These are phyloP conservation scores for Drosophila anomelani DNA, from an alignment of 2,888 invertebrate genomes.

Conservation along the genomic window DNA sequence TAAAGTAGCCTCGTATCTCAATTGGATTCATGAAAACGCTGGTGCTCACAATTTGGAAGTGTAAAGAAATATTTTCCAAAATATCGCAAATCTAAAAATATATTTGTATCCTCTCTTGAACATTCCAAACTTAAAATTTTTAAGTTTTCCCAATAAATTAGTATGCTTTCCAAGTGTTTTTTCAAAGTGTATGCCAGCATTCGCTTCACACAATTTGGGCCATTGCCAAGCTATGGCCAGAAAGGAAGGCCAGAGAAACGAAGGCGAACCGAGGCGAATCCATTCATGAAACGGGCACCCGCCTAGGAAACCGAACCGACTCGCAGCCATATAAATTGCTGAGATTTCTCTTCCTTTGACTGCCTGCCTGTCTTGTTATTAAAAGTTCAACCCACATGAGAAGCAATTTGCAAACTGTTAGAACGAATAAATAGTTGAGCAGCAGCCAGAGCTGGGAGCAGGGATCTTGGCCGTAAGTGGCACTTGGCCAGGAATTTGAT, in stretches of 20 bases:
- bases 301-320: slow-evolving; percentile 41
- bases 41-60: not conserved
- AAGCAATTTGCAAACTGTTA: slow-evolving; percentile 73
- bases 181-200: slow-evolving; percentile 2
- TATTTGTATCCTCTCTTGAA: not conserved
- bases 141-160: not conserved
- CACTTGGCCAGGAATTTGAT: slow-evolving; percentile 50
- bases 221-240: slow-evolving; percentile 41
- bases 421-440: slow-evolving; percentile 49
- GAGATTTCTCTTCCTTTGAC: slow-evolving; percentile 60
- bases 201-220: slow-evolving; percentile 56
- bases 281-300: slow-evolving; percentile 68
- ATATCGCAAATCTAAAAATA: not conserved
- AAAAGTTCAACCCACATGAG: slow-evolving; percentile 70
- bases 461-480: slow-evolving; percentile 31
- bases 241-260: slow-evolving; percentile 16
- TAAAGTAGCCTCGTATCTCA: slow-evolving; percentile 14
- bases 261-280: slow-evolving; percentile 25
- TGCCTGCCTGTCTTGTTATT: slow-evolving; percentile 70
- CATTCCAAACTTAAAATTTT: not conserved
- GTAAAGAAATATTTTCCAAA: not conserved
- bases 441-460: slow-evolving; percentile 17
- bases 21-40: slow-evolving; percentile 18
- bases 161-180: not conserved
- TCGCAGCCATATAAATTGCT: slow-evolving; percentile 67